phyloP scores from a whole-genome alignment of 2,888 invertebrate genomes.

The Nymphalis urticae region DNA sequence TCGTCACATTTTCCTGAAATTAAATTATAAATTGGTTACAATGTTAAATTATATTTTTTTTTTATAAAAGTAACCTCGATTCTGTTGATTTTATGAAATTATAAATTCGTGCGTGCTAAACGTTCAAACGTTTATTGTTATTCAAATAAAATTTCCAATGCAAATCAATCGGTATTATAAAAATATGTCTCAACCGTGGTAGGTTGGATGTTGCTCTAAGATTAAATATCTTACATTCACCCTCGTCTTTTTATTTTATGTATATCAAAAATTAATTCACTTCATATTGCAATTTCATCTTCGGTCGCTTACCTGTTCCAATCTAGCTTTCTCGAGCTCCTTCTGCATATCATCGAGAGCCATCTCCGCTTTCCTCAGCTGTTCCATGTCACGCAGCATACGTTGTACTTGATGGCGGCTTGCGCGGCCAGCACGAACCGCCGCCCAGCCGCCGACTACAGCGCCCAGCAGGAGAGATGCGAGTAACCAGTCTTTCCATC shows the following conservation, averaged over 20 bases:
- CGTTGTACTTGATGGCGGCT: conserved; percentile 92
- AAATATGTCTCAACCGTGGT: too few relatives aligned
- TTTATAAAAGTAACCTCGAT: neutral
- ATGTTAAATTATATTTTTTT: neutral
- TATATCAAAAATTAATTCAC: too few relatives aligned
- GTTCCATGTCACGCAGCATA: conserved; percentile 97
- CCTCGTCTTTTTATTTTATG: too few relatives aligned
- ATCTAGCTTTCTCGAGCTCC: conserved; percentile 90
- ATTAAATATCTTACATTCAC: neutral
- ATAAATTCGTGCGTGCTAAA: conserved; percentile 1
- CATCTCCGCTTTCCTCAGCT: conserved; percentile 93
- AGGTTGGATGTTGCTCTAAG: neutral
- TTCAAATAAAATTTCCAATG: neutral
- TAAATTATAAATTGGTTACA: neutral
- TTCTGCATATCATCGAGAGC: conserved; percentile 92
- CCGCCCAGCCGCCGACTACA: conserved; percentile 94
- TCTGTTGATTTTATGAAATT: neutral
- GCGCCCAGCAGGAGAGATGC: conserved; percentile 92
- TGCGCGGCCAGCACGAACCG: conserved; percentile 93
- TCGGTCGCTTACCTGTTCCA: conserved; percentile 82
- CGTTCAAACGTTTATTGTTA: neutral
- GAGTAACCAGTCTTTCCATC: conserved; percentile 94
- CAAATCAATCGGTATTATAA: neutral
- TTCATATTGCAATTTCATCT: too few relatives aligned
- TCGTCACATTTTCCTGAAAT: conserved; percentile 88